phyloP scores from a whole-genome alignment of 2,797 vertebrate species.

The Lindbergichthys nudifrons region DNA sequence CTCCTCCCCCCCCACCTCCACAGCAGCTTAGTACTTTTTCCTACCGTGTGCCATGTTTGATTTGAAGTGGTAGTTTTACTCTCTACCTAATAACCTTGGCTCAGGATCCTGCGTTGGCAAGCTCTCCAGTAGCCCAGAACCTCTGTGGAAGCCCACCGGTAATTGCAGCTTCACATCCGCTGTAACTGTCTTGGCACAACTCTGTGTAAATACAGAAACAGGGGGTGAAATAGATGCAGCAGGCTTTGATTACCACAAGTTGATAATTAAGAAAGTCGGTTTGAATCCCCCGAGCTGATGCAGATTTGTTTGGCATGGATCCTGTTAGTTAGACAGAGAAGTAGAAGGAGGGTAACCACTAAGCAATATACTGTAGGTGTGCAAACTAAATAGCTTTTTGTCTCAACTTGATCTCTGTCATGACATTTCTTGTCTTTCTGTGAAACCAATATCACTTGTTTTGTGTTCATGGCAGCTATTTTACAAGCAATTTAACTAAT shows the following conservation, averaged over 20 bases:
- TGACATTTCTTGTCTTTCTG: no score
- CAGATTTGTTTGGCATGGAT: slow-evolving; percentile 80
- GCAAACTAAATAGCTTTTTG: slow-evolving; percentile 38
- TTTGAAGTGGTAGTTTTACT: slow-evolving; percentile 78
- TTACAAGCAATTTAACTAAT: no score
- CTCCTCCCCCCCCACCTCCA: slow-evolving; percentile 28
- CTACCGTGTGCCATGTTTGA: slow-evolving; percentile 69
- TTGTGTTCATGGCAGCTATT: no score
- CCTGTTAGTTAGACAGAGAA: slow-evolving; percentile 65
- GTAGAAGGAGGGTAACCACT: slow-evolving; percentile 51
- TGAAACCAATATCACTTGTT: no score
- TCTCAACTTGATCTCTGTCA: no score
- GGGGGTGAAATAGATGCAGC: slow-evolving; percentile 78
- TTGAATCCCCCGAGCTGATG: slow-evolving; percentile 79
- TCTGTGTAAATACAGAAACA: slow-evolving; percentile 80
- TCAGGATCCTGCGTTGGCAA: slow-evolving; percentile 74
- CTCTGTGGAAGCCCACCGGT: slow-evolving; percentile 79
- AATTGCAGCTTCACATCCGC: slow-evolving; percentile 83
- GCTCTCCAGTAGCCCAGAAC: slow-evolving; percentile 73
- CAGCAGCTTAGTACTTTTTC: slow-evolving; percentile 62
- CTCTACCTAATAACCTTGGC: slow-evolving; percentile 82
- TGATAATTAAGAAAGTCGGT: slow-evolving; percentile 83
- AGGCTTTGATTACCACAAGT: slow-evolving; percentile 84
- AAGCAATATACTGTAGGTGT: slow-evolving; percentile 55
- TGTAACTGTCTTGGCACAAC: slow-evolving; percentile 82